Percentiles rank a stretch among this genome's conserved stretches.
These are phyloP conservation scores for Philaethria dido DNA, from an alignment of 2,888 invertebrate species.

Conservation along the genomic window DNA sequence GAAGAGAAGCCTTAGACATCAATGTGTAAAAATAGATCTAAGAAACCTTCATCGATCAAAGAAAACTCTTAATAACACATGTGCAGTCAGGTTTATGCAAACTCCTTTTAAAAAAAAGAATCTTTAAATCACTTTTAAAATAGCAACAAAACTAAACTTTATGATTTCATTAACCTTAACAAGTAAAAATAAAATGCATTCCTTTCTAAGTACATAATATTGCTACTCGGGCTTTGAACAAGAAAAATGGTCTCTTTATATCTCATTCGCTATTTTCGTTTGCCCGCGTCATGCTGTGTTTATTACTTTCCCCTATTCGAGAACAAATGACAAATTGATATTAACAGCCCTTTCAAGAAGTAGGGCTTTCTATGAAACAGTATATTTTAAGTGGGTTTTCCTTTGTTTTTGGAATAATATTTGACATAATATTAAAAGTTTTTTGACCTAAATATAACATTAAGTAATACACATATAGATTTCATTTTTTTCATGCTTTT, in stretches of 20 bases:
- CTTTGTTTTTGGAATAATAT: background rate
- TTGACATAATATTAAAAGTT: no score
- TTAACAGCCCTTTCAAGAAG: background rate
- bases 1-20: no score
- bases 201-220: background rate
- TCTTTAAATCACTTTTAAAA: no score
- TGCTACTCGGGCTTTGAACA: background rate
- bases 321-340: conserved; percentile 12
- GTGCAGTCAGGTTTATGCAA: no score
- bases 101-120: no score
- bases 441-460: no score
- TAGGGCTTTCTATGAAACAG: background rate
- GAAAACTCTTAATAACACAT: no score
- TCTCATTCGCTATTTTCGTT: conserved; percentile 2
- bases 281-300: conserved; percentile 5
- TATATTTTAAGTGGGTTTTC: background rate
- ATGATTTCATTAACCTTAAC: background rate
- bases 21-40: no score
- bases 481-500: no score
- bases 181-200: background rate
- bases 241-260: conserved; percentile 7
- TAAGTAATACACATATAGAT: no score
- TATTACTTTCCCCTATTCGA: conserved; percentile 7
- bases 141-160: no score
- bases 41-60: no score